phyloP scores from a whole-genome alignment of 2,888 invertebrate genomes.

The Temnothorax ravouxi region DNA sequence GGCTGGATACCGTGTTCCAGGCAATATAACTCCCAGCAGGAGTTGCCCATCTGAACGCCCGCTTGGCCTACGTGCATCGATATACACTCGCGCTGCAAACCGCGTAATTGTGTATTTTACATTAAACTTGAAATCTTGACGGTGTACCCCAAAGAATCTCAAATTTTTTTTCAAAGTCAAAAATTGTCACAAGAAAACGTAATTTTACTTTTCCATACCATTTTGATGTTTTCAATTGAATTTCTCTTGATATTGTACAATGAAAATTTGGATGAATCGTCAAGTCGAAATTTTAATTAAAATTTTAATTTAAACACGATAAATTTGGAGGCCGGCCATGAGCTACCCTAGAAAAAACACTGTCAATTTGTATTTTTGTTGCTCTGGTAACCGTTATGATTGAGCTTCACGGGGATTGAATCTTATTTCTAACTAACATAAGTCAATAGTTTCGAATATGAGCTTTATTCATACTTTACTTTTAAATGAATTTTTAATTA shows the following conservation, averaged over 20 bases:
- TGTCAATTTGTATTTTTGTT: constrained; percentile 66
- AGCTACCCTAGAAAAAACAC: constrained; percentile 58
- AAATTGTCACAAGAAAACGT: not conserved
- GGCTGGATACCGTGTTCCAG: constrained; percentile 94
- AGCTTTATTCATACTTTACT: not conserved
- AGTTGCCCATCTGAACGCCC: constrained; percentile 94
- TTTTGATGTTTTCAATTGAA: constrained; percentile 51
- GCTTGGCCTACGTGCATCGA: constrained; percentile 95
- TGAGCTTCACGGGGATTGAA: constrained; percentile 7
- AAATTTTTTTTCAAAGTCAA: not conserved
- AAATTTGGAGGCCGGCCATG: constrained; percentile 72
- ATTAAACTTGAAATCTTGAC: not conserved
- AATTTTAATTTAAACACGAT: constrained; percentile 65
- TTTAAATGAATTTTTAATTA: not conserved
- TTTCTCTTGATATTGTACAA: constrained; percentile 27
- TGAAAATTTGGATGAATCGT: constrained; percentile 52
- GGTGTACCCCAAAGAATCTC: not conserved
- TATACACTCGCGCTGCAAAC: constrained; percentile 93
- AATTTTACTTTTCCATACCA: constrained; percentile 58
- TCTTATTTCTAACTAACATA: not conserved
- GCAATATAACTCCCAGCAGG: constrained; percentile 95
- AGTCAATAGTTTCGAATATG: not conserved
- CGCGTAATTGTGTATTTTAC: constrained; percentile 17
- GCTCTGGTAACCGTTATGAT: constrained; percentile 59
- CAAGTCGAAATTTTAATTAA: constrained; percentile 52